These are phyloP conservation scores for Botia almorhae DNA, from an alignment of 2,797 vertebrate species.

Conservation along the genomic window DNA sequence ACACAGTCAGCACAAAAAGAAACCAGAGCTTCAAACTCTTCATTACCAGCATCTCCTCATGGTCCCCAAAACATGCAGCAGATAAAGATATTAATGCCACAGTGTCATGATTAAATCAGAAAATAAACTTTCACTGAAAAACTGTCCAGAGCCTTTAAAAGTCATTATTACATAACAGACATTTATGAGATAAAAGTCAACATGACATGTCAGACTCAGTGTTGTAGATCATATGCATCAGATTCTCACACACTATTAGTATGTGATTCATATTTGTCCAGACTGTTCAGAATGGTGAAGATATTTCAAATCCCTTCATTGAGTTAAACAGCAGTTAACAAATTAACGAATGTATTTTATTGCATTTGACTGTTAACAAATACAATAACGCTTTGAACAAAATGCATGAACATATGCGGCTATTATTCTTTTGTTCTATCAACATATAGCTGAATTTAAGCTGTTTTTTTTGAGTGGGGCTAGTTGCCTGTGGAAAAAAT, in stretches of 20 bases:
- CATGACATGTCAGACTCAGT: slow-evolving; percentile 69
- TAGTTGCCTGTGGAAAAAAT: neutral
- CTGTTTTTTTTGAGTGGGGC: neutral
- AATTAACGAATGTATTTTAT: neutral
- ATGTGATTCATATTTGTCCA: slow-evolving; percentile 63
- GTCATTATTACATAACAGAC: slow-evolving; percentile 65
- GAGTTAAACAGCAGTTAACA: neutral
- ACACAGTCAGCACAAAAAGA: slow-evolving; percentile 56
- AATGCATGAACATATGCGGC: neutral
- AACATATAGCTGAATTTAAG: neutral
- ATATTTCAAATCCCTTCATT: slow-evolving; percentile 50
- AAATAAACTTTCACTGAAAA: slow-evolving; percentile 50
- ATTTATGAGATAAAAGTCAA: slow-evolving; percentile 65
- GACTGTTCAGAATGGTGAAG: slow-evolving; percentile 62
- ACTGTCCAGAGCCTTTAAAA: slow-evolving; percentile 62
- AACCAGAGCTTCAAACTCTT: slow-evolving; percentile 5
- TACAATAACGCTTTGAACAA: no score
- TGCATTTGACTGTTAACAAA: neutral
- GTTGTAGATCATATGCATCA: slow-evolving; percentile 71
- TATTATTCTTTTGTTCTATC: neutral
- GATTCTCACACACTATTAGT: slow-evolving; percentile 63
- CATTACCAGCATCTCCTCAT: slow-evolving; percentile 51
- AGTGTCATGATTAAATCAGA: slow-evolving; percentile 39
- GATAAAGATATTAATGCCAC: slow-evolving; percentile 42
- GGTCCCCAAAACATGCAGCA: slow-evolving; percentile 25